A percentile compares a stretch with the other conserved stretches of the same genome.
Conservation (phyloP, 2,797 vertebrate species). For the Lepus townsendii region DNA sequence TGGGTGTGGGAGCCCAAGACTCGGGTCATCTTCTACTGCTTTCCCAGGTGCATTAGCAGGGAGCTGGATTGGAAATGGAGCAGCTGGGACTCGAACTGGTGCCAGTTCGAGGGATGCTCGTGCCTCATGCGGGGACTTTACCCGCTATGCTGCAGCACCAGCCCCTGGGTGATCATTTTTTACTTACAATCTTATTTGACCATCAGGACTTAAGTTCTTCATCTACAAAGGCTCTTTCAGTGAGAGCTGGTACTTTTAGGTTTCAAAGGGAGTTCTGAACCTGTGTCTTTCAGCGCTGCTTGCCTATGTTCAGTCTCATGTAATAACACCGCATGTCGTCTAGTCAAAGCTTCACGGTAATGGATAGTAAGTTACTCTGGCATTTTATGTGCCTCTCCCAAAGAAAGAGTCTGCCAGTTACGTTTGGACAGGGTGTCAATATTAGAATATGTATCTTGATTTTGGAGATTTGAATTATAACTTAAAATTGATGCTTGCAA, state of each 20-base stretch:
- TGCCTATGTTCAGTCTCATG: background rate
- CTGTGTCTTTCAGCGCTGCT: background rate
- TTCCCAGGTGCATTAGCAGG: too few species aligned
- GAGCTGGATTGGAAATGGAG: too few species aligned
- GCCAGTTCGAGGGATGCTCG: too few species aligned
- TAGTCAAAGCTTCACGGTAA: background rate
- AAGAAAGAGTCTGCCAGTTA: background rate
- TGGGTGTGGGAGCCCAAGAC: too few species aligned
- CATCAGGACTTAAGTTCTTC: slow-evolving; percentile 1
- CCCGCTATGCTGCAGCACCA: too few species aligned
- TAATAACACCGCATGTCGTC: background rate
- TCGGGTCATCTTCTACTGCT: too few species aligned
- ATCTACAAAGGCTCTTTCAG: background rate
- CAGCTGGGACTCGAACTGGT: too few species aligned
- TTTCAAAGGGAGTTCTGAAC: background rate
- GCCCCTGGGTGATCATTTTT: background rate
- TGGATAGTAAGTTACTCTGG: background rate
- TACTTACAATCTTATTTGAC: background rate
- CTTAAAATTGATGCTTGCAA: background rate
- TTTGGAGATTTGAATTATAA: slow-evolving; percentile 27
- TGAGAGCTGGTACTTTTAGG: background rate
- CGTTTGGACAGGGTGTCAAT: background rate
- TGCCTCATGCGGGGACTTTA: too few species aligned
- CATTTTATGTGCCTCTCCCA: slow-evolving; percentile 11
- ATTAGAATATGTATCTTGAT: background rate